Evolutionary conservation across 2,797 vertebrate genomes (phyloP).

Genomic region (Diplodus sargus): DNA sequence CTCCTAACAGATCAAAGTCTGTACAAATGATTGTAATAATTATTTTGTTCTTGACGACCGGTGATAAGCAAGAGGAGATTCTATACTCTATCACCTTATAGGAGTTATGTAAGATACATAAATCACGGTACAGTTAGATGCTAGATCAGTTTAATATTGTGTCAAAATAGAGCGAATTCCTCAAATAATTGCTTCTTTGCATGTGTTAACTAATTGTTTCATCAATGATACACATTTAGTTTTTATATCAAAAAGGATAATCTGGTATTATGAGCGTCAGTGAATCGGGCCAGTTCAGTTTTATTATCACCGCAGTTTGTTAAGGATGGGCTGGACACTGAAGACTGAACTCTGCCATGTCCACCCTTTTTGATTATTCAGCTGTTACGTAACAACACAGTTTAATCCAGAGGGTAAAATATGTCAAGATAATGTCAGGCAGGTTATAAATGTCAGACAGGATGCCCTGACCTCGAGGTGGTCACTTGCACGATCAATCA

Average conservation of each 20-base stretch:
- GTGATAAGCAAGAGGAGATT: neutral
- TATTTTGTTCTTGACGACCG: neutral
- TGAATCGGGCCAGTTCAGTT: neutral
- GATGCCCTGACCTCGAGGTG: neutral
- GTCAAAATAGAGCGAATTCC: neutral
- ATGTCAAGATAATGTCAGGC: constrained; percentile 1
- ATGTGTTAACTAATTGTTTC: neutral
- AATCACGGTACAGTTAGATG: neutral
- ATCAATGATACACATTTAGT: neutral
- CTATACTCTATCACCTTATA: neutral
- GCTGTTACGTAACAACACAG: constrained; percentile 13
- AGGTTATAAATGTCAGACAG: neutral
- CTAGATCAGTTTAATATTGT: neutral
- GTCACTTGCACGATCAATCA: neutral
- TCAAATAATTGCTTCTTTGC: neutral
- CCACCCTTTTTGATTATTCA: neutral
- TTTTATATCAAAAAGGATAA: too few species aligned
- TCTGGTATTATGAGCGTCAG: too few species aligned
- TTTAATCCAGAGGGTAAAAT: neutral
- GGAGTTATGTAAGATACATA: neutral
- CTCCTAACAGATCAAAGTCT: neutral
- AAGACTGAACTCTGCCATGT: neutral
- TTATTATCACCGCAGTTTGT: too few species aligned
- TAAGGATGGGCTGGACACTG: neutral
- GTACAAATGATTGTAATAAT: neutral